These are phyloP conservation scores for Oreocharis arfaki DNA, from an alignment of 2,113 vertebrate species.

Conservation along the genomic window DNA sequence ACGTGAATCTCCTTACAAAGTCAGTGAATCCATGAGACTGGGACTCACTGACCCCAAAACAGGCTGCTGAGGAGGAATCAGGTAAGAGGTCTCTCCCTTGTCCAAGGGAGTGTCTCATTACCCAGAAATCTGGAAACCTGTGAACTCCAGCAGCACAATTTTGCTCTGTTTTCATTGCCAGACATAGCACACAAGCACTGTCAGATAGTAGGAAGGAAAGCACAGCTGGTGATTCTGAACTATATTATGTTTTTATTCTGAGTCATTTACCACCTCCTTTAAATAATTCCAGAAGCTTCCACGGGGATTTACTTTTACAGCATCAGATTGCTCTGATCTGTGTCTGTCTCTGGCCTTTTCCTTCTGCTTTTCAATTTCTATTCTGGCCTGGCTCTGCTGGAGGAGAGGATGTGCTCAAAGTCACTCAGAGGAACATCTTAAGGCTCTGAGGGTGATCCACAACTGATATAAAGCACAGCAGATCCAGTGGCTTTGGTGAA, in stretches of 20 bases:
- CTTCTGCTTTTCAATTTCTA: not conserved
- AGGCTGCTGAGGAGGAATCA: not conserved
- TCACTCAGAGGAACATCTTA: not conserved
- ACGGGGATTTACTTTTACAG: not conserved
- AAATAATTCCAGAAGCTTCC: constrained; percentile 31
- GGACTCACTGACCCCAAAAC: not conserved
- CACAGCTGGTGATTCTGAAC: constrained; percentile 42
- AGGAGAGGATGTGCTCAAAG: not conserved
- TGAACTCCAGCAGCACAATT: not conserved
- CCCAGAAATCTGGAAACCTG: not conserved
- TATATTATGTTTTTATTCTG: constrained; percentile 26
- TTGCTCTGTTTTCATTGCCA: not conserved
- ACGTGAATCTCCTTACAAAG: not conserved
- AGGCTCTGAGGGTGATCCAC: not conserved
- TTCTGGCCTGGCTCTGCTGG: not conserved
- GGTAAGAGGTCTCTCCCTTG: not conserved
- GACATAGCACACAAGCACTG: not conserved
- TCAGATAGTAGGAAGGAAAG: not conserved
- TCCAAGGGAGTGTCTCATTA: not conserved
- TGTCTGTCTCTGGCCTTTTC: not conserved
- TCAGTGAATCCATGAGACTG: not conserved
- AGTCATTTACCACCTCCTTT: constrained; percentile 49
- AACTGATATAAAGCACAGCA: not conserved
- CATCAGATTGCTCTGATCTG: not conserved
- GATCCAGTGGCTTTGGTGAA: not conserved